A percentile compares a stretch with the other conserved stretches of the same genome.
phyloP scores from a whole-genome alignment of 2,113 vertebrate species.

The Paradisaea rubra region DNA sequence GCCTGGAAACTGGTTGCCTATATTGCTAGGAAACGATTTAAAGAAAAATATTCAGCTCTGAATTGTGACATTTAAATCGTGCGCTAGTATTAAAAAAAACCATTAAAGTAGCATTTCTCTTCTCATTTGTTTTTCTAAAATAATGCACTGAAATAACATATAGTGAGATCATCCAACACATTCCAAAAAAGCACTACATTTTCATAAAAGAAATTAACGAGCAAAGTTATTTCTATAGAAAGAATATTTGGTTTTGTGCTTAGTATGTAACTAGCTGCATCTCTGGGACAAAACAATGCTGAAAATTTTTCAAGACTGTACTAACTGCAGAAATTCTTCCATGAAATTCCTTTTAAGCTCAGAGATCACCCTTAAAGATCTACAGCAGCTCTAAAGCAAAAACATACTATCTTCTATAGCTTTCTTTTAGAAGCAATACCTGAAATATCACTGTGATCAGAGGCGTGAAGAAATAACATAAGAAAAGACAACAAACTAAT shows the following conservation, averaged over 20 bases:
- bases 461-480: neutral
- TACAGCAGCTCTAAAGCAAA: neutral
- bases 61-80: neutral
- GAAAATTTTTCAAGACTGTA: neutral
- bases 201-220: neutral
- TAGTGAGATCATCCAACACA: neutral
- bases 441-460: neutral
- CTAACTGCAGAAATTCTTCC: neutral
- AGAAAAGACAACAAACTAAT: neutral
- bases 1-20: conserved; percentile 73
- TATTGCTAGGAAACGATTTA: conserved; percentile 49
- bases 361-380: neutral
- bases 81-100: neutral
- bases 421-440: neutral
- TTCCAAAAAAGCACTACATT: neutral
- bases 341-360: neutral
- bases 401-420: neutral
- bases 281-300: neutral
- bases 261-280: neutral
- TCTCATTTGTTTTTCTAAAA: neutral
- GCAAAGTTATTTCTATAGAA: neutral
- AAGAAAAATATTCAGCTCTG: neutral
- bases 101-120: neutral
- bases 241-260: neutral
- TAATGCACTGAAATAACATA: neutral